Conservation (phyloP, 2,888 invertebrate species). For the Polydrusus pterygomalis region DNA sequence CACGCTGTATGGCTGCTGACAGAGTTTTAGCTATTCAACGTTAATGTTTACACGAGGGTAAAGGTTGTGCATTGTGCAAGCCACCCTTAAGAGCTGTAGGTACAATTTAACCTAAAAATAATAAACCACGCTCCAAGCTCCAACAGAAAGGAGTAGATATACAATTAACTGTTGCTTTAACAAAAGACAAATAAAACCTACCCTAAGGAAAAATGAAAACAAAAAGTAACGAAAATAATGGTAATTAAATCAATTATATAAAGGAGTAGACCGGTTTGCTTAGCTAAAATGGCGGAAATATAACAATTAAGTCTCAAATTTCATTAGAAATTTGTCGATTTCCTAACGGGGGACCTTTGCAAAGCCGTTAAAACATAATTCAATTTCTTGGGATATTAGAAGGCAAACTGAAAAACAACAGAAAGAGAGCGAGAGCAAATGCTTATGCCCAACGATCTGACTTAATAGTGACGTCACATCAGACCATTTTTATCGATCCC, state of each 20-base stretch:
- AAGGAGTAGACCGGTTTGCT: conserved; percentile 8
- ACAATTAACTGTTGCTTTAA: conserved; percentile 15
- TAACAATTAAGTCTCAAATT: conserved; percentile 13
- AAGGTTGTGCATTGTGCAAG: no score
- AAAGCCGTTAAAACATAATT: conserved; percentile 20
- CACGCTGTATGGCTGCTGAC: no score
- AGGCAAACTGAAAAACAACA: conserved; percentile 27
- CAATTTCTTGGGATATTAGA: conserved; percentile 24
- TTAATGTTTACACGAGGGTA: no score
- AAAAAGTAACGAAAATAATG: conserved; percentile 5
- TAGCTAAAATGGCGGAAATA: conserved; percentile 19
- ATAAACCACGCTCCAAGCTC: background rate
- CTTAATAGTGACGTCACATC: conserved; percentile 33
- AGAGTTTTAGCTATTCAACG: no score
- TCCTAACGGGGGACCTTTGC: conserved; percentile 3
- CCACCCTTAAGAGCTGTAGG: no score
- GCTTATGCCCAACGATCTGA: conserved; percentile 19
- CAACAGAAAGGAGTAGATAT: background rate
- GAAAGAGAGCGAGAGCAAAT: conserved; percentile 1
- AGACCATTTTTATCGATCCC: conserved; percentile 38
- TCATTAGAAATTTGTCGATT: conserved; percentile 19
- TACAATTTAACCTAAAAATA: no score
- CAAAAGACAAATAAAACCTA: background rate
- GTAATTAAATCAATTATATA: conserved; percentile 12
- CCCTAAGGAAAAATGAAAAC: conserved; percentile 10